Evolutionary conservation across 2,888 invertebrate genomes (phyloP), one percentile per base, ranked within the genome.

Genomic region (Erannis defoliaria): DNA sequence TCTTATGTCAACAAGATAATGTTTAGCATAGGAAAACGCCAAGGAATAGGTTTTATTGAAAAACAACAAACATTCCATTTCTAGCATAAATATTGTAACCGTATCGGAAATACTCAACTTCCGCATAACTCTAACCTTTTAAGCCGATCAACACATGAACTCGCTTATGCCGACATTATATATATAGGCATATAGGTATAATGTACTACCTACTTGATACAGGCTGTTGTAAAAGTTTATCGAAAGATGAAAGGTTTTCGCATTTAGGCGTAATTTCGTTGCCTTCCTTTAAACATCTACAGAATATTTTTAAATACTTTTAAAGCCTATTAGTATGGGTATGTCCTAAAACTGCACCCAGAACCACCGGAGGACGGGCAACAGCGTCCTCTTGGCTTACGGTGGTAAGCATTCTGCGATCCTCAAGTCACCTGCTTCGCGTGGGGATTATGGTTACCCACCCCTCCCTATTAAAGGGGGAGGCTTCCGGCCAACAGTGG

Each of bases 101-200:
- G 53, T 51, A 57, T 61, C 58, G 42, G 42, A 35, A 10, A 9
- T 55, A 33, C 48, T 55, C 61, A 69, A 46, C 54, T 55, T 54
- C 61, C 46, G 37, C 29, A 38, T 29, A 46, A 51, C 35, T 43
- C 57, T 53, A 61, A 64, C 45, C 49, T 48, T 51, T 65, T 72
- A 76, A 72, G 66, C 70, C 67, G 65, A 63, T 74, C 60, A 69
- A 49, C 51, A 58, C 58, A 53, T 56, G 74, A 75, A 76, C 74
- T 70, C 64, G 64, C 72, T 77, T 69, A 63, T 57, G 51, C 63
- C 46, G 6, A 6, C n/a, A 6, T 45, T 29, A 29, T 31, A 19
- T 33, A 19, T 4, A 14, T 18, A 55, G 14, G 14, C 21, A 21
- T 19, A 9, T 31, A 49, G 5, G 26, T 26, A 26, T 26, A 26